Evolutionary conservation across 2,888 invertebrate genomes (phyloP), one percentile per base, ranked within the genome.

Genomic region (Andrena trimmerana): DNA sequence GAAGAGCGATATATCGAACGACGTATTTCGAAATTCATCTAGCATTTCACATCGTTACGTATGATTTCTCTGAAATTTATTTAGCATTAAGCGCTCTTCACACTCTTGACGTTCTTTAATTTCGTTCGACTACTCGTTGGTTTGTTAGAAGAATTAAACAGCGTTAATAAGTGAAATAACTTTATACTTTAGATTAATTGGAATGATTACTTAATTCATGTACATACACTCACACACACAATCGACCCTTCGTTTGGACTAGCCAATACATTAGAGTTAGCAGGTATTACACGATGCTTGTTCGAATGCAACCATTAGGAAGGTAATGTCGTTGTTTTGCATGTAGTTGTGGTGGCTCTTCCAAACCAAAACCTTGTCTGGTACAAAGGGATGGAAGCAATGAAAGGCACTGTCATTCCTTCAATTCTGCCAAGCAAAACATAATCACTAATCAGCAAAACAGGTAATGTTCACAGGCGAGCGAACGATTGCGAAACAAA

Each of bases 361-460:
- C 95, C 91, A 96, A 96, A 94, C 96, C 96, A 90, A 96, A 96
- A 94, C 95, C 96, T 92, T 96, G 96, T 94, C 95, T 96, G 94
- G 96, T 96, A 88, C 95, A 95, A 93, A 95, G 95, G 90, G 94
- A 94, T 91, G 95, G 95, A 91, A 94, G 94, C 92, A 93, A 94
- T 93, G 95, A 95, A 91, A 94, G 94, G 89, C 94, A 95, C 89
- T 94, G 94, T 92, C 95, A 95, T 93, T 94, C 95, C 90, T 94
- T 94, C 91, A 93, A 94, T 92, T 94, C 95, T 90, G 94, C 94
- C 91, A 95, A 95, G 93, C 95, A 95, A 92, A 94, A 92, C 68
- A 82, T 91, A 87, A 92, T 90, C 86, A 85, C 92, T 89, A 90
- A 86, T 83, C 91, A 92, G 72, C 91, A 89, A 88, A 94, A 93